A percentile compares a stretch with the other conserved stretches of the same genome.
phyloP scores from a whole-genome alignment of 1,140 invertebrate genomes.

The Lanistes nyassanus region DNA sequence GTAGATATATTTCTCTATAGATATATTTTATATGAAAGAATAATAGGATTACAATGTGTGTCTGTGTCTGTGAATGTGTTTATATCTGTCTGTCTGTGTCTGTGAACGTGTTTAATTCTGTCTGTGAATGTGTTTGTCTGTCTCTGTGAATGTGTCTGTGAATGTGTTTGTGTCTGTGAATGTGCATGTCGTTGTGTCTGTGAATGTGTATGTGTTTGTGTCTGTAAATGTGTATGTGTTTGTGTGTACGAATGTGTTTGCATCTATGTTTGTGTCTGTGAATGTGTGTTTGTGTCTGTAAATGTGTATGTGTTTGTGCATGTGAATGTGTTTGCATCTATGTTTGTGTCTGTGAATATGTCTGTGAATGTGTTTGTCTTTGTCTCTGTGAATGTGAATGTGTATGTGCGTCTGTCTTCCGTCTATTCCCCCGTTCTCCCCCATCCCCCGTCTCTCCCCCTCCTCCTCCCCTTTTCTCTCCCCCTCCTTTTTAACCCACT shows the following conservation, averaged over 20 bases:
- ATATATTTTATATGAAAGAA: too few relatives aligned
- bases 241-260: too few relatives aligned
- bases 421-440: background rate
- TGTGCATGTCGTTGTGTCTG: too few relatives aligned
- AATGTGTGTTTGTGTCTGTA: too few relatives aligned
- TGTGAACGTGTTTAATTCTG: too few relatives aligned
- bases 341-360: background rate
- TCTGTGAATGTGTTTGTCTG: too few relatives aligned
- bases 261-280: constrained; percentile 10
- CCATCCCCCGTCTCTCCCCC: background rate
- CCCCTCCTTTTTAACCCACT: background rate
- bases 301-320: background rate
- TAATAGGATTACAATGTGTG: too few relatives aligned
- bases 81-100: background rate
- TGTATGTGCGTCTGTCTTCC: background rate
- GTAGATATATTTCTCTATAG: too few relatives aligned
- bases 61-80: background rate
- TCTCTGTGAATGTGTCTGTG: too few relatives aligned
- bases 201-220: too few relatives aligned
- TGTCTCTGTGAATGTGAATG: background rate
- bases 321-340: background rate
- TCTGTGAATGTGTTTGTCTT: background rate
- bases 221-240: too few relatives aligned
- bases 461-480: constrained; percentile 1
- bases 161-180: too few relatives aligned